Evolutionary conservation across 2,797 vertebrate genomes (phyloP), one percentile per base, ranked within the genome.

Genomic region (Cygnus olor): DNA sequence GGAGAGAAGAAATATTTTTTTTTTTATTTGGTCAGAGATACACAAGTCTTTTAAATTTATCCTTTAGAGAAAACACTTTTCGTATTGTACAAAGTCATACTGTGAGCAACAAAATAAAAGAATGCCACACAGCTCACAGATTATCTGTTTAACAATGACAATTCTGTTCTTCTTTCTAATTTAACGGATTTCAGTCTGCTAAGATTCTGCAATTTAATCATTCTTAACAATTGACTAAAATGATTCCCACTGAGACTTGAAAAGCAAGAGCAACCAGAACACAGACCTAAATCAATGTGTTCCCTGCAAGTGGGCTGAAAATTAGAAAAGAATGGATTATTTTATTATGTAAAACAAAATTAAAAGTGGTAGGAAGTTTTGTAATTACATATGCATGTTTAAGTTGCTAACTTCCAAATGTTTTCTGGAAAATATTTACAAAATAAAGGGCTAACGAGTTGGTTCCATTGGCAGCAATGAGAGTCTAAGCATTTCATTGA

Each of bases 31-130:
- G 87, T 88, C 77, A 96, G 86, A 96, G 95, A 94, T 86, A 96
- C 40, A 73, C 58, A 92, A 95, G 58, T 45, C 92, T 97, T 97
- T 97, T 95, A 98, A 97, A 97, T 86, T 61, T n/a, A 65, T n/a
- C 65, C 96, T 96, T 96, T 94, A 95, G 90, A 97, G 95, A 97
- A 94, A 96, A 71, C 36, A 51, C 8, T 93, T 93, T 96, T 95
- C 95, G 88, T 85, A 45, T 21, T 79, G 68, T 61, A 79, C 6
- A 44, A 66, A 78, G 5, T 65, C 85, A 63, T 56, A 56, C 81
- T 82, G 92, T 70, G 94, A 97, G 66, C 69, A 96, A 91, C 63
- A 87, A 97, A 98, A 97, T 96, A 96, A 96, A 97, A 91, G 90
- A 94, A 63, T 14, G 38, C 36, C 73, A 90, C 80, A 74, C 20